Evolutionary conservation across 2,888 invertebrate species (phyloP), one percentile per base, ranked within the genome.

Genomic region (Ormia ochracea): DNA sequence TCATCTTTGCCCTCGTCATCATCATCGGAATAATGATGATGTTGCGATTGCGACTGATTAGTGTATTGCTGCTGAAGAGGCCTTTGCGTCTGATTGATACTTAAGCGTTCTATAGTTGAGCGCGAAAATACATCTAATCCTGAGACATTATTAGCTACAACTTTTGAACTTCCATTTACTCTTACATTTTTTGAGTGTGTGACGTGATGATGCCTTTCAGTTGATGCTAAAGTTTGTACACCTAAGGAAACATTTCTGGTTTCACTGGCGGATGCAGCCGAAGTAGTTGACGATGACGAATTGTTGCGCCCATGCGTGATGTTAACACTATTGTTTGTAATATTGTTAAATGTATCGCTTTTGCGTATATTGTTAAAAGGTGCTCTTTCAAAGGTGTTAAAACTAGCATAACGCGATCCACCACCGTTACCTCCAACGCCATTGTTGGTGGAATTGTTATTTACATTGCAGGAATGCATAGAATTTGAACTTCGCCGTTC

Each of bases 401-500:
- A 89, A 7, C 85, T 86, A 54, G 85, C 83, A 82, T 86, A 88
- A 2, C 87, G 85, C 10, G 76, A 69, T 12, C 56, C 48, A 10
- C 83, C 81, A 12, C 69, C 75, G 19, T 28, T 33, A 31, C 14
- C 56, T 31, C 33, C 58, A 17, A 7, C 38, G 1, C 74, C 58
- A 23, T 45, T 45, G 17, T 33, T 66, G 3, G 23, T 61, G 38
- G 76, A 48, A 63, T 63, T 76, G 23, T 36, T 56, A 31, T 76
- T 76, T 17, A 85, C 85, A 21, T 87, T 85, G 52, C 86, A 87
- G 12, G 90, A 89, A 84, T 89, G 88, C 21, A 87, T 88, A 23
- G 89, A 89, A 72, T 90, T 89, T 3, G 88, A 88, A 66, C 89
- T 89, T 3, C 88, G 85, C 3, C 89, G 83, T 72, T 89, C 89